Evolutionary conservation across 1,140 invertebrate genomes (phyloP).

Genomic region (Bombyx mori): ASM3026992v2 NC_085116.1:8925501-8926000

Average conservation of each 20-base stretch:
- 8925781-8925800: conserved; percentile 88
- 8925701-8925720: neutral
- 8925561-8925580: too few species aligned
- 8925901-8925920: conserved; percentile 91
- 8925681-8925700: neutral
- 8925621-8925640: too few species aligned
- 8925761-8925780: conserved; percentile 88
- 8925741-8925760: conserved; percentile 74
- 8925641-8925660: too few species aligned
- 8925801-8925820: conserved; percentile 93
- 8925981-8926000: neutral
- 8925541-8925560: too few species aligned
- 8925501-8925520: too few species aligned
- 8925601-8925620: too few species aligned
- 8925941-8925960: conserved; percentile 96
- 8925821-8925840: conserved; percentile 80
- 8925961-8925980: conserved; percentile 81
- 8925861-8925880: conserved; percentile 79
- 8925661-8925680: neutral
- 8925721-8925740: conserved; percentile 4
- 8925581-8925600: too few species aligned
- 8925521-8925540: too few species aligned
- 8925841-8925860: conserved; percentile 70
- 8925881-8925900: conserved; percentile 76
- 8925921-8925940: conserved; percentile 97